Conservation (phyloP, 2,797 vertebrate species). For the Gorsachius magnificus region DNA sequence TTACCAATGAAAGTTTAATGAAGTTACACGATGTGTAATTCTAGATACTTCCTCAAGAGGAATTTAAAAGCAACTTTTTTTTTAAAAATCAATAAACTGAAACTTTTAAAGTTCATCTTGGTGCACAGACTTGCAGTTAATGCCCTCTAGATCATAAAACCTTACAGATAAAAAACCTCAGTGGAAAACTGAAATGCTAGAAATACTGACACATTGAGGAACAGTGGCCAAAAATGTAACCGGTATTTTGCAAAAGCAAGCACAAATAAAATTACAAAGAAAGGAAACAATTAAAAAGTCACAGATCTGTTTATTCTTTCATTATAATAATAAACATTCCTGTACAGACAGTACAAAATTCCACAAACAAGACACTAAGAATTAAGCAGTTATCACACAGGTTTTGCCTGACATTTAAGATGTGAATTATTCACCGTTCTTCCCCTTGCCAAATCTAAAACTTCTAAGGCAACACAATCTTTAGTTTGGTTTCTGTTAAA, state of each 20-base stretch:
- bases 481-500: background rate
- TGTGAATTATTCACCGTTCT: background rate
- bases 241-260: background rate
- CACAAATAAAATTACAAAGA: background rate
- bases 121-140: background rate
- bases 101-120: background rate
- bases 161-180: background rate
- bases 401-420: background rate
- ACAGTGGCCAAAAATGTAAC: background rate
- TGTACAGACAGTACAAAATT: background rate
- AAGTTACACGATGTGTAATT: background rate
- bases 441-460: background rate
- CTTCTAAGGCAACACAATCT: background rate
- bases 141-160: background rate
- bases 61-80: background rate
- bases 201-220: background rate
- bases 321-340: background rate
- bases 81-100: background rate
- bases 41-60: background rate
- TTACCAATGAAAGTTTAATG: background rate
- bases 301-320: background rate
- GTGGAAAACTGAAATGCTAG: background rate
- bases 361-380: background rate
- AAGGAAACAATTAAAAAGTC: background rate
- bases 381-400: background rate